phyloP scores from a whole-genome alignment of 2,113 vertebrate genomes.

The Potamarius usumacintae region DNA sequence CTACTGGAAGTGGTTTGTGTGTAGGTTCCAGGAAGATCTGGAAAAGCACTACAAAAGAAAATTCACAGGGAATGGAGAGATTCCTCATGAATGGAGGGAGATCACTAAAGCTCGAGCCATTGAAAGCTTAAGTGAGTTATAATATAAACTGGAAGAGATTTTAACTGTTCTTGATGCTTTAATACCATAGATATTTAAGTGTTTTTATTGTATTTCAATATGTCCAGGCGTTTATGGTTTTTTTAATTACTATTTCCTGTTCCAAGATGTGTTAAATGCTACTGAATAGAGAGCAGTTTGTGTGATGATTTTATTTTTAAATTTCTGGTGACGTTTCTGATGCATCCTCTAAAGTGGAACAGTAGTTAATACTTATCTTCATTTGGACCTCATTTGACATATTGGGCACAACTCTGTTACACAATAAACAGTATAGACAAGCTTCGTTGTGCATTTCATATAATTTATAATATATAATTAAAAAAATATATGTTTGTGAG shows the following conservation, averaged over 20 bases:
- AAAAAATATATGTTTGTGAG: too few relatives aligned
- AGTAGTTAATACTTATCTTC: neutral
- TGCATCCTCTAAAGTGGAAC: neutral
- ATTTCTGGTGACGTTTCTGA: too few relatives aligned
- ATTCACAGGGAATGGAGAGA: slow-evolving; percentile 2
- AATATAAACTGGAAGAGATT: slow-evolving; percentile 15
- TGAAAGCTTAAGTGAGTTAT: slow-evolving; percentile 26
- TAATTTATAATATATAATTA: neutral
- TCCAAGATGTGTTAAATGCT: too few relatives aligned
- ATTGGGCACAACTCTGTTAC: neutral
- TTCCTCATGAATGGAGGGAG: slow-evolving; percentile 34
- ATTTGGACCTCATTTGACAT: neutral
- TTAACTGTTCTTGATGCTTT: too few relatives aligned
- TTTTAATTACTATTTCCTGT: neutral
- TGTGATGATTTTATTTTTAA: too few relatives aligned
- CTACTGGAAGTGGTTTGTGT: slow-evolving; percentile 51
- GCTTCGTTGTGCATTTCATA: too few relatives aligned
- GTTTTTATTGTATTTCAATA: neutral
- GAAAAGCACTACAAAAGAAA: slow-evolving; percentile 32
- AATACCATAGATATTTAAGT: too few relatives aligned
- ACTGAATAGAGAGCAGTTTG: too few relatives aligned
- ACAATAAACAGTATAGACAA: neutral
- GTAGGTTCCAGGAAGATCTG: slow-evolving; percentile 33
- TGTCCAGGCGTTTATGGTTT: neutral
- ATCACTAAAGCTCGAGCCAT: slow-evolving; percentile 13